Evolutionary conservation across 2,888 invertebrate species (phyloP).

Genomic region (Synergus laeviventris): DNA sequence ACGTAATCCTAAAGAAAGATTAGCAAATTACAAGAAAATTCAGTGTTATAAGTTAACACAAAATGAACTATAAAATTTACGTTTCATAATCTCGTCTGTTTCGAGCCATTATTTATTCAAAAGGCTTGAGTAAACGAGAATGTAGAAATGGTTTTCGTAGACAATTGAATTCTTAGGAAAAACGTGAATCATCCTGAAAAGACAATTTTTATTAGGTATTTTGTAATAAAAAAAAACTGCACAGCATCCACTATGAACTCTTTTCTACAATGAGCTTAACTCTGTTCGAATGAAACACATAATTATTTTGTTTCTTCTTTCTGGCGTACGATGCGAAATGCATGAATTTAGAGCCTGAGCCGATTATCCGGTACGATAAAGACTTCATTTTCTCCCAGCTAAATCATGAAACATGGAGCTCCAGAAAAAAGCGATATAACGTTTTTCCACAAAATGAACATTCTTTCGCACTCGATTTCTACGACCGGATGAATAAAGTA

Average conservation of each 20-base stretch:
- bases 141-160: not conserved
- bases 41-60: not conserved
- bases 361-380: conserved; percentile 58
- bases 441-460: conserved; percentile 9
- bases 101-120: not conserved
- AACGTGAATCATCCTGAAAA: not conserved
- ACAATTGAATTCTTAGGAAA: not conserved
- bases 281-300: not conserved
- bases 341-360: conserved; percentile 43
- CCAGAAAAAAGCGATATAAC: conserved; percentile 50
- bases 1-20: conserved; percentile 20
- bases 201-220: not conserved
- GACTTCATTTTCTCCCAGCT: conserved; percentile 59
- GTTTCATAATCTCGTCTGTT: not conserved
- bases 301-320: not conserved
- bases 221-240: not conserved
- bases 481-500: not conserved
- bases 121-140: not conserved
- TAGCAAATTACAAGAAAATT: conserved; percentile 20
- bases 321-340: not conserved
- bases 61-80: not conserved
- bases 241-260: not conserved
- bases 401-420: conserved; percentile 48
- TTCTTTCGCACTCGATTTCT: conserved; percentile 11
- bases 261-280: not conserved